These are phyloP conservation scores for Rousettus leschenaultii DNA, from an alignment of 2,113 vertebrate genomes.

Conservation along the genomic window DNA sequence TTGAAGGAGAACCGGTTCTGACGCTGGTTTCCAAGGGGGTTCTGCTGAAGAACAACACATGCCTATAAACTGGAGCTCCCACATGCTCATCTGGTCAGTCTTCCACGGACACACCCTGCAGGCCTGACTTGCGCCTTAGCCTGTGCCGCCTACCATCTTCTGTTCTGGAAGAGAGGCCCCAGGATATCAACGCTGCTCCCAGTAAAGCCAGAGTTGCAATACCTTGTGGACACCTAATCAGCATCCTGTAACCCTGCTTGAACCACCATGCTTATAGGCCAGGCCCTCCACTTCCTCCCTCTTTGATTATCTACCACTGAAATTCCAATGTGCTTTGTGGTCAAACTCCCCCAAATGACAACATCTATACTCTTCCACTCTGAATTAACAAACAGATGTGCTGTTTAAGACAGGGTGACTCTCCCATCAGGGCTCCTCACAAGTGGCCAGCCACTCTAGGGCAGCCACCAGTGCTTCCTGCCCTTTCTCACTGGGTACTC, in stretches of 20 bases:
- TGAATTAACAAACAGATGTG: background rate
- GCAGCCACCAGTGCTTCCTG: background rate
- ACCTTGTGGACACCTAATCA: background rate
- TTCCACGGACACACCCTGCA: background rate
- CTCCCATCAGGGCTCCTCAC: background rate
- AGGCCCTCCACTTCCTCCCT: background rate
- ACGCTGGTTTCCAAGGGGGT: background rate
- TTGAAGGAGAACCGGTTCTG: background rate
- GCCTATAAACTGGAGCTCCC: background rate
- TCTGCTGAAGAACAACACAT: background rate
- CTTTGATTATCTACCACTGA: background rate
- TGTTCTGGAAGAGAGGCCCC: background rate
- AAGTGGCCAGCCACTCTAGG: rapidly evolving
- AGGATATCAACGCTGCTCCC: background rate
- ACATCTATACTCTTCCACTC: background rate
- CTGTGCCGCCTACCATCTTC: background rate
- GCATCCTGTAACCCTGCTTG: background rate
- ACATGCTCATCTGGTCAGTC: background rate
- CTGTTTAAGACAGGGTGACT: background rate
- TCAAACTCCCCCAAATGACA: background rate
- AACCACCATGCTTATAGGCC: background rate
- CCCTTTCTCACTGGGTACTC: background rate
- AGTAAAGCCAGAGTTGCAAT: background rate
- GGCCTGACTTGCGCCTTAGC: background rate
- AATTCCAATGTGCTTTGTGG: background rate